Base-by-base conservation (phyloP, 2,888 invertebrate species). In the Hecatera dysodea region DNA sequence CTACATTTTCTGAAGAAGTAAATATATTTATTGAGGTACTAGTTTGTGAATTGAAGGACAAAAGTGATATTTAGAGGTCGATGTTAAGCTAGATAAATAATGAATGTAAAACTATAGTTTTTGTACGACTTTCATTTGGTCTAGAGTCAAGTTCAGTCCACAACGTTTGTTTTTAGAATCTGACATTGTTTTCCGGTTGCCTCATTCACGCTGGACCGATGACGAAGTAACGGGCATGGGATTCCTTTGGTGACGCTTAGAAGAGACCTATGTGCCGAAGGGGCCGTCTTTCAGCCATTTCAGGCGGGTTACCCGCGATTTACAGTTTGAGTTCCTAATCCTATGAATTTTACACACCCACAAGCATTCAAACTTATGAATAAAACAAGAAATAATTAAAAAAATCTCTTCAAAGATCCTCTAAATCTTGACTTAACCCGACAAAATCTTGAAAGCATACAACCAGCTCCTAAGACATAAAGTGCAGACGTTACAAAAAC, bases 401-500 rank as follows among this genome's bases (percentile, higher is more conserved):
- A 33, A n/a, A n/a, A n/a, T n/a, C 71, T 42, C 24, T 29, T 52
- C 56, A 68, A 80, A 57, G 22, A 48, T 65, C 22, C 62, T 56
- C 70, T 80, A 75, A 80, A 75, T 80, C 70, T 57, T 42, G 19
- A 44, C 48, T 71, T 27, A 42, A 64, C 72, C 44, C 56, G 7
- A 17, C 19, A 19, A 71, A 72, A 69, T 70, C 52, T 77, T 77
- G 24, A 71, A 67, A 81, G 53, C 67, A 67, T 61, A 77, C 60
- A 61, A 27, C 46, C 44, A 36, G 24, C 50, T 24, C 53, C 78
- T 57, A 46, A 76, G 78, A 81, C 22, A n/a, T 65, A 62, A 72
- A 80, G 81, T 70, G 76, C 86, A 87, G 88, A 87, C 87, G 82
- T 64, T 84, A 87, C 88, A 89, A 88, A 89, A 88, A 88, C 83